Conservation (phyloP, 1,140 invertebrate species). For the Penaeus indicus region DNA sequence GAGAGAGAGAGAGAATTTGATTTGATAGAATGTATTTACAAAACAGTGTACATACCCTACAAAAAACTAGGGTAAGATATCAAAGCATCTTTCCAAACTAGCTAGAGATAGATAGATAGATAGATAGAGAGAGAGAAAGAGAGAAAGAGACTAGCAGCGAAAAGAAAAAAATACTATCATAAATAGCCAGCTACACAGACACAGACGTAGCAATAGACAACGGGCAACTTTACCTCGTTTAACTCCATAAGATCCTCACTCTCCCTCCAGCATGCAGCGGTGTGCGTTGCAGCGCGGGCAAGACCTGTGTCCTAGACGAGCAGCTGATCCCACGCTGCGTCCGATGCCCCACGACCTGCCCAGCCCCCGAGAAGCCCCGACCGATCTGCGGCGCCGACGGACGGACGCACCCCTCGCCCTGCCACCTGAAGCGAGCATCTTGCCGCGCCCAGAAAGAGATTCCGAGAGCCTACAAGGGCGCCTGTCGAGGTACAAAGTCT, state of each 20-base stretch:
- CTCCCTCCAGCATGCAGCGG: constrained; percentile 39
- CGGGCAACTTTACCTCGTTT: not conserved
- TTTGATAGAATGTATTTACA: too few species aligned
- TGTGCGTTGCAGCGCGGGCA: constrained; percentile 30
- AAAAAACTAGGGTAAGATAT: too few species aligned
- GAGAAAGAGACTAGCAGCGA: not conserved
- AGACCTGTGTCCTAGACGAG: constrained; percentile 56
- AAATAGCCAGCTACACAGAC: not conserved
- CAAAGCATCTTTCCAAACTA: too few species aligned
- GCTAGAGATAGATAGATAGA: not conserved
- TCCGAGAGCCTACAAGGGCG: constrained; percentile 85
- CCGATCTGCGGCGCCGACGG: constrained; percentile 91
- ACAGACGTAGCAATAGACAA: not conserved
- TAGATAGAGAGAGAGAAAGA: not conserved
- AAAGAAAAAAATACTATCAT: not conserved
- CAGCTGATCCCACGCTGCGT: constrained; percentile 48
- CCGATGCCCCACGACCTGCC: constrained; percentile 22
- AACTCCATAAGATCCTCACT: too few species aligned
- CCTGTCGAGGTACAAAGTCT: constrained; percentile 80
- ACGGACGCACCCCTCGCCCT: constrained; percentile 85
- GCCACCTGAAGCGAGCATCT: constrained; percentile 83
- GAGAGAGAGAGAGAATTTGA: too few species aligned
- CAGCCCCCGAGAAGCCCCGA: constrained; percentile 68
- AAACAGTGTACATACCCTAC: too few species aligned
- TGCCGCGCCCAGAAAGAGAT: constrained; percentile 80